Evolutionary conservation across 2,888 invertebrate species (phyloP).

Genomic region (Tricholauxania praeusta): DNA sequence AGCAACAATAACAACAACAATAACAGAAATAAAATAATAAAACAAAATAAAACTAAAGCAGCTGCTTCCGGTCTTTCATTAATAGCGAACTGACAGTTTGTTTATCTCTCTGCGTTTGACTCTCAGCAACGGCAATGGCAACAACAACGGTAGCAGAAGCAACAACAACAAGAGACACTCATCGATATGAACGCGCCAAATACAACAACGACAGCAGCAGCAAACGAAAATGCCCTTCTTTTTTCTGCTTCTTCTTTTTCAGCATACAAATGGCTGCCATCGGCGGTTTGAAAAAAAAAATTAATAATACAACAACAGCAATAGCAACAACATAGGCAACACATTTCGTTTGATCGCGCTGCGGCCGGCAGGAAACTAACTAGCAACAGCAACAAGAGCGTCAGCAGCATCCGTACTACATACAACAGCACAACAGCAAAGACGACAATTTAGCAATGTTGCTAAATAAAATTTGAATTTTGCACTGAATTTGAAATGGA

Average conservation of each 20-base stretch:
- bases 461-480: constrained; percentile 10
- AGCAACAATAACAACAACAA: constrained; percentile 38
- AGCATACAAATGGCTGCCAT: constrained; percentile 6
- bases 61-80: constrained; percentile 69
- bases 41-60: constrained; percentile 67
- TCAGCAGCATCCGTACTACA: background rate
- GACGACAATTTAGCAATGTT: constrained; percentile 5
- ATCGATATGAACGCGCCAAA: too few relatives aligned
- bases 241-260: constrained; percentile 15
- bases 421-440: background rate
- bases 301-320: background rate
- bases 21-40: constrained; percentile 43
- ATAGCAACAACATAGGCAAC: background rate
- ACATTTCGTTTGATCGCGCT: background rate
- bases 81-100: constrained; percentile 67
- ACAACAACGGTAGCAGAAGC: background rate
- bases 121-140: constrained; percentile 1
- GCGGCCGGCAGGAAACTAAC: background rate
- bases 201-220: constrained; percentile 20
- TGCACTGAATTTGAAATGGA: constrained; percentile 15
- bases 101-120: constrained; percentile 21
- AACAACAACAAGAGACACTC: background rate
- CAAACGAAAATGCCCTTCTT: constrained; percentile 9
- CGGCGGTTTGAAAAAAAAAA: background rate
- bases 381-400: background rate